Percentiles rank a stretch among this genome's conserved stretches.
These are phyloP conservation scores for Lacanobia wlatinum DNA, from an alignment of 2,888 invertebrate genomes.

Conservation along the genomic window DNA sequence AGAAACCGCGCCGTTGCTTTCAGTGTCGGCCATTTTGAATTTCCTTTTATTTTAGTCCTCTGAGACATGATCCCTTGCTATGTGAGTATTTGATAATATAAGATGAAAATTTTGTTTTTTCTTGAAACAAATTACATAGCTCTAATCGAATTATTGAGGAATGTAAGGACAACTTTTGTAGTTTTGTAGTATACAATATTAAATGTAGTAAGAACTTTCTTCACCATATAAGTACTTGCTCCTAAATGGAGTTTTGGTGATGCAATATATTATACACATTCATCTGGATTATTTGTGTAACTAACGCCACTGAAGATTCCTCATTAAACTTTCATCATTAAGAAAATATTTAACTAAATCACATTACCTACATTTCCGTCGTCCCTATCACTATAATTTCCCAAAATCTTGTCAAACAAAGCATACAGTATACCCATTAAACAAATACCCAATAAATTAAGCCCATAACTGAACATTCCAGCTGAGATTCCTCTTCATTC, in stretches of 20 bases:
- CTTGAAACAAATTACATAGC: slow-evolving; percentile 5
- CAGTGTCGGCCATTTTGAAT: slow-evolving; percentile 87
- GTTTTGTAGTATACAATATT: background rate
- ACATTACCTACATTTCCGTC: background rate
- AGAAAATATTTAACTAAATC: background rate
- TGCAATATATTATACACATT: background rate
- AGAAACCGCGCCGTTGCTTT: slow-evolving; percentile 84
- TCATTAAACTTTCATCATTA: background rate
- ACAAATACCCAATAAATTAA: slow-evolving; percentile 57
- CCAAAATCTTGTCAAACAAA: slow-evolving; percentile 37
- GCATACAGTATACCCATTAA: slow-evolving; percentile 26
- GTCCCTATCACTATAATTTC: background rate
- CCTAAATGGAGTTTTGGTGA: background rate
- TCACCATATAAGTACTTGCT: background rate
- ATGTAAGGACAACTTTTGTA: background rate
- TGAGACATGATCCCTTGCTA: slow-evolving; percentile 66
- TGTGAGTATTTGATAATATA: slow-evolving; percentile 58
- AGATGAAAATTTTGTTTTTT: slow-evolving; percentile 23
- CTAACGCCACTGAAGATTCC: background rate
- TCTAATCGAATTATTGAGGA: background rate
- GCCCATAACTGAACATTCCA: slow-evolving; percentile 44
- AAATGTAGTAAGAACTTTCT: background rate
- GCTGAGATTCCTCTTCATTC: slow-evolving; percentile 50
- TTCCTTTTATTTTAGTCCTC: slow-evolving; percentile 73
- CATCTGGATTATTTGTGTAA: too few species aligned